phyloP scores from a whole-genome alignment of 1,140 invertebrate genomes.

The Medauroidea extradentata region DNA sequence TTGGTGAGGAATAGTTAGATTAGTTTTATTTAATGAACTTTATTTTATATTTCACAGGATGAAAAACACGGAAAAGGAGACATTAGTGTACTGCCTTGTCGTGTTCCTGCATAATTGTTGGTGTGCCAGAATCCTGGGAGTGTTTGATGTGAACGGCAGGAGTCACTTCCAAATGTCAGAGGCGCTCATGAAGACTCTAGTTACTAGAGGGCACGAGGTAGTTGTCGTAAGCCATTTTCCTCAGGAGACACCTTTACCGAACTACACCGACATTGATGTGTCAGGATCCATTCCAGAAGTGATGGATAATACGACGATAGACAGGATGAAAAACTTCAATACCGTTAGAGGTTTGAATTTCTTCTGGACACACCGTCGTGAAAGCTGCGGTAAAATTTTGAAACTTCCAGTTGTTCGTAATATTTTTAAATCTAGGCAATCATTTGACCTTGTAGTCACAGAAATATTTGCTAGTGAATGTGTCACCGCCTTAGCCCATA shows the following conservation, averaged over 20 bases:
- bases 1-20: too few species aligned
- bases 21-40: too few species aligned
- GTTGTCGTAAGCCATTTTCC: conserved; percentile 18
- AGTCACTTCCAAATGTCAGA: conserved; percentile 33
- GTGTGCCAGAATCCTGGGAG: conserved; percentile 33
- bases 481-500: not conserved
- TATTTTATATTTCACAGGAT: too few species aligned
- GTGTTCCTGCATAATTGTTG: too few species aligned
- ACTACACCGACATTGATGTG: conserved; percentile 9
- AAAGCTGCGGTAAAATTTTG: too few species aligned
- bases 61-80: too few species aligned
- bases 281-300: conserved; percentile 33
- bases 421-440: too few species aligned
- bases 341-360: not conserved
- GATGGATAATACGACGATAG: conserved; percentile 31
- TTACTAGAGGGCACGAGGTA: conserved; percentile 21
- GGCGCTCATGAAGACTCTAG: conserved; percentile 18
- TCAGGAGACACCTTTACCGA: not conserved
- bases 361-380: not conserved
- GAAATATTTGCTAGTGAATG: conserved; percentile 32
- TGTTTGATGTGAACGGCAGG: conserved; percentile 27
- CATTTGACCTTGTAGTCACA: conserved; percentile 23
- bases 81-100: too few species aligned
- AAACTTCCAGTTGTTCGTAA: too few species aligned
- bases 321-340: conserved; percentile 21